A percentile compares a stretch with the other conserved stretches of the same genome.
Evolutionary conservation across 2,113 vertebrate genomes (phyloP).

Genomic region (Callorhinus ursinus): DNA sequence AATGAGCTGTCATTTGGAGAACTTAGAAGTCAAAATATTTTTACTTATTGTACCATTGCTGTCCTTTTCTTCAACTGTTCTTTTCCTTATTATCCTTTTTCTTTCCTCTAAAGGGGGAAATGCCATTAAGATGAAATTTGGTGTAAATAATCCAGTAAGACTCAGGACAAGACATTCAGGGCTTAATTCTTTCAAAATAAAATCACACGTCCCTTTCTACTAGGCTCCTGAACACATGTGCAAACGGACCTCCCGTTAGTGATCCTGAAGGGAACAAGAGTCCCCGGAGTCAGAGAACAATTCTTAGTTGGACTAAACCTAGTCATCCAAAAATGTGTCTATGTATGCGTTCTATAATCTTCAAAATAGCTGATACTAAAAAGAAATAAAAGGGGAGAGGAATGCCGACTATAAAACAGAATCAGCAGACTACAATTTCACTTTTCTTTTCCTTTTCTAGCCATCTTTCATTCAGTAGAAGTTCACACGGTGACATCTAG

Average conservation of each 20-base stretch:
- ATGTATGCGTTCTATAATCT: not conserved
- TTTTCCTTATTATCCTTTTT: not conserved
- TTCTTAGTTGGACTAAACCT: not conserved
- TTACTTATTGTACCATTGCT: not conserved
- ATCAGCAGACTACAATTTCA: not conserved
- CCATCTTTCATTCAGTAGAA: conserved; percentile 57
- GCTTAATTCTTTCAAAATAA: not conserved
- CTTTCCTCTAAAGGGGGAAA: not conserved
- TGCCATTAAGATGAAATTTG: not conserved
- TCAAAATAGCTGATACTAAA: not conserved
- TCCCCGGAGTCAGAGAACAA: not conserved
- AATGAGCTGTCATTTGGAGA: not conserved
- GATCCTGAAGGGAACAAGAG: not conserved
- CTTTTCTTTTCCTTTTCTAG: conserved; percentile 4
- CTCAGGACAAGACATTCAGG: not conserved
- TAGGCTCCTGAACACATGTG: not conserved
- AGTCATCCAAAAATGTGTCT: not conserved
- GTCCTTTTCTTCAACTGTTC: not conserved
- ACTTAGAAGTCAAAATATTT: conserved; percentile 24
- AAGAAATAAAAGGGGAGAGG: not conserved
- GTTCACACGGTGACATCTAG: conserved; percentile 81
- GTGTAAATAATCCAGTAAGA: not conserved
- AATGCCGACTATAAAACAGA: not conserved
- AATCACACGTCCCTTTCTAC: not conserved
- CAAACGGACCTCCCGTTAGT: not conserved